Percentiles rank a stretch among this genome's conserved stretches.
Evolutionary conservation across 1,140 invertebrate genomes (phyloP).

Genomic region (Anastrepha obliqua): DNA sequence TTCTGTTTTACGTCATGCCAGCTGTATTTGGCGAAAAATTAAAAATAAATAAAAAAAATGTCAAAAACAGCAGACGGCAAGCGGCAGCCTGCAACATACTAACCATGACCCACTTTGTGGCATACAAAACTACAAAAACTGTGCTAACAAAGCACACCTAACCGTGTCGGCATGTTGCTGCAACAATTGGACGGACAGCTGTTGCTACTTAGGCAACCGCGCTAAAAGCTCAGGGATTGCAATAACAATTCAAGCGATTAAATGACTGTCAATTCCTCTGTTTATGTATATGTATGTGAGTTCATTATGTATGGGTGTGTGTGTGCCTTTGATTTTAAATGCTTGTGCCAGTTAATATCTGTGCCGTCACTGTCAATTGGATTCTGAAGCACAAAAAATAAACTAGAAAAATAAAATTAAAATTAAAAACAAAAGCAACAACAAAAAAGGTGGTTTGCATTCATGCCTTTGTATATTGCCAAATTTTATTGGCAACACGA

Average conservation of each 20-base stretch:
- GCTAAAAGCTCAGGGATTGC: conserved; percentile 28
- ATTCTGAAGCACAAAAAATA: conserved; percentile 39
- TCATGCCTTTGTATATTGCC: conserved; percentile 25
- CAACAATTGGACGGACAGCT: background rate
- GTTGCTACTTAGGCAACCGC: background rate
- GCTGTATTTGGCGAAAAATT: background rate
- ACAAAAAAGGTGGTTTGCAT: background rate
- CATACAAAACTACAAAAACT: conserved; percentile 47
- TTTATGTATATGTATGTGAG: background rate
- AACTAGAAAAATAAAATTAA: background rate
- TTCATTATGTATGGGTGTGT: background rate
- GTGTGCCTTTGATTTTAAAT: background rate
- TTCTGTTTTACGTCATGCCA: no score
- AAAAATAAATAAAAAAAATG: background rate
- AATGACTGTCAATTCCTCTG: background rate
- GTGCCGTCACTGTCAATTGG: conserved; percentile 11
- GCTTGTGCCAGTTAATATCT: conserved; percentile 23
- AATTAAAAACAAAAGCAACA: conserved; percentile 5
- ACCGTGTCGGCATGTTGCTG: conserved; percentile 13
- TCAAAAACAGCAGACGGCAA: conserved; percentile 6
- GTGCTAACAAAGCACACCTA: conserved; percentile 29
- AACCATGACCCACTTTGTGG: conserved; percentile 48
- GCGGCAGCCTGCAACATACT: conserved; percentile 31
- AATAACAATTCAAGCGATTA: conserved; percentile 22
- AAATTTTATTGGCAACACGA: conserved; percentile 32